A percentile compares a stretch with the other conserved stretches of the same genome.
phyloP scores from a whole-genome alignment of 2,113 vertebrate genomes.

The Vulpes ferrilata region DNA sequence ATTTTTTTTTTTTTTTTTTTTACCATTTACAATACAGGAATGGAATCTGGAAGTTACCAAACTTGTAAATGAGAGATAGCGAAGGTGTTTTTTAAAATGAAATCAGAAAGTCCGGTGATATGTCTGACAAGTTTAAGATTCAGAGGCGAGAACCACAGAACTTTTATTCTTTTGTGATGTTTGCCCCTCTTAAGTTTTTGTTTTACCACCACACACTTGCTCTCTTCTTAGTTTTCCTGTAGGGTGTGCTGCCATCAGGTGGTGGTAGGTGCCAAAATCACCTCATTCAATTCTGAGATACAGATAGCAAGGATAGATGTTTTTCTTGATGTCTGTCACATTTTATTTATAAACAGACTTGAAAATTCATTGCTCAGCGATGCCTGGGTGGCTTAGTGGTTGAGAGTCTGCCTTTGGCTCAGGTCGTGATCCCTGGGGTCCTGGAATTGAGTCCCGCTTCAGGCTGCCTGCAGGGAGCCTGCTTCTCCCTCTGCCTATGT shows the following conservation, averaged over 20 bases:
- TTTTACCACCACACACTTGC: not conserved
- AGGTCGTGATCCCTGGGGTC: no score
- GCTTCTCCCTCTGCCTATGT: no score
- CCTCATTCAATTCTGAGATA: not conserved
- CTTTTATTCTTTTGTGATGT: not conserved
- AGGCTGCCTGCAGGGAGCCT: no score
- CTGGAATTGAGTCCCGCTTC: no score
- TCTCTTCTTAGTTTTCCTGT: not conserved
- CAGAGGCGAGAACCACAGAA: not conserved
- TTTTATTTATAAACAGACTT: conserved; percentile 36
- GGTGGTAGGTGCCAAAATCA: not conserved
- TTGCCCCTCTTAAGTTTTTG: not conserved
- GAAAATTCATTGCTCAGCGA: not conserved
- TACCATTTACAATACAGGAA: not conserved
- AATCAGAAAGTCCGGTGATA: conserved; percentile 13
- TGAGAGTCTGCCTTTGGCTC: no score
- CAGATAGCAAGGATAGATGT: not conserved
- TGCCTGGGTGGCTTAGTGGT: no score
- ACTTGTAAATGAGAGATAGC: not conserved
- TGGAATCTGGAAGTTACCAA: conserved; percentile 29
- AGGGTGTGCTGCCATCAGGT: conserved; percentile 41
- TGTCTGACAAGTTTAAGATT: not conserved
- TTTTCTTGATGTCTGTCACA: not conserved
- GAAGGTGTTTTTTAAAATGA: not conserved
- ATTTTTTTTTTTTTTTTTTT: not conserved